Conservation (phyloP, 2,888 invertebrate genomes). For the Cantharis rufa region DNA sequence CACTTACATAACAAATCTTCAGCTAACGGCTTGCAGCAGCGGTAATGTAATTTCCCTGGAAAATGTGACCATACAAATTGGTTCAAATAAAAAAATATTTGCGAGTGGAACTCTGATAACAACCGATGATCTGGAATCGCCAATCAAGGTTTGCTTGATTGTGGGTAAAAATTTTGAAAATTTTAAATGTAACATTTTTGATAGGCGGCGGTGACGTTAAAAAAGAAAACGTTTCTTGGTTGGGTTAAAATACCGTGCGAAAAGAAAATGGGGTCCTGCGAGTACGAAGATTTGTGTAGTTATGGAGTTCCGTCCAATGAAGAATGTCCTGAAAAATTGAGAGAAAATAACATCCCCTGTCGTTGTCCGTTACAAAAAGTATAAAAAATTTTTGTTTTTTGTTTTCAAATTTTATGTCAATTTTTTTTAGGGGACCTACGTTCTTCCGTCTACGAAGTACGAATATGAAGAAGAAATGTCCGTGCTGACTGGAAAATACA, state of each 20-base stretch:
- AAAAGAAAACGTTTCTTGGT: constrained; percentile 33
- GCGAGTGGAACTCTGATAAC: constrained; percentile 35
- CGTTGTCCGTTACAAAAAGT: constrained; percentile 42
- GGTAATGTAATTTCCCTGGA: constrained; percentile 19
- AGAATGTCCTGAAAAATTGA: constrained; percentile 36
- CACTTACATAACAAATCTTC: constrained; percentile 27
- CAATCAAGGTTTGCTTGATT: constrained; percentile 31
- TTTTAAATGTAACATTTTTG: background rate
- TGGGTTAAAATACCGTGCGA: constrained; percentile 41
- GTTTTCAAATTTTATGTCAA: background rate
- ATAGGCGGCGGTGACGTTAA: constrained; percentile 35
- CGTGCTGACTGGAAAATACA: constrained; percentile 35
- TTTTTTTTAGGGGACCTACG: constrained; percentile 40
- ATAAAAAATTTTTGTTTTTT: constrained; percentile 1
- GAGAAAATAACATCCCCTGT: constrained; percentile 39
- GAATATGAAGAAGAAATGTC: constrained; percentile 20
- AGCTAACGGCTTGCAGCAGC: constrained; percentile 21
- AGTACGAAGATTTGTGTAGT: constrained; percentile 38
- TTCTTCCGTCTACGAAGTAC: constrained; percentile 33
- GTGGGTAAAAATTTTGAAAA: background rate
- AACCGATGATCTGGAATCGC: constrained; percentile 30
- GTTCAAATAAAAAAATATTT: constrained; percentile 15
- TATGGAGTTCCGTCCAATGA: constrained; percentile 35
- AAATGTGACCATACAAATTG: constrained; percentile 26
- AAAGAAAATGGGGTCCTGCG: constrained; percentile 40